Percentiles rank a stretch among this genome's conserved stretches.
These are phyloP conservation scores for Drosophila fulvimacula DNA, from an alignment of 2,888 invertebrate species.

Conservation along the genomic window DNA sequence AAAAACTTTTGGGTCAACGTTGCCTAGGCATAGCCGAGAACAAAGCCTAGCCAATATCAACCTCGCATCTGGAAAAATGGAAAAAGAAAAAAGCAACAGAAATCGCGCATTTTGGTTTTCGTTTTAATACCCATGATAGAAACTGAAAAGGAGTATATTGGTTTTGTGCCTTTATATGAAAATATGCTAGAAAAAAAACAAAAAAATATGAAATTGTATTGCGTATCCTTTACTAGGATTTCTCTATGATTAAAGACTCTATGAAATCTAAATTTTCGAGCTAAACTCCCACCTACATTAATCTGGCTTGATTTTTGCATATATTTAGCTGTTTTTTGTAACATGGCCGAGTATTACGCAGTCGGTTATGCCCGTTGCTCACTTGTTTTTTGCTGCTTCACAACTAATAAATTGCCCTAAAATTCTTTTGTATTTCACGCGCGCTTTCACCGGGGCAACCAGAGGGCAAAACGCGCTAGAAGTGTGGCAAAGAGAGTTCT, in stretches of 20 bases:
- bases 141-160: neutral
- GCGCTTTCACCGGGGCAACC: constrained; percentile 71
- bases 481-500: neutral
- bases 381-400: constrained; percentile 39
- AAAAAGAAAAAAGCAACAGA: constrained; percentile 9
- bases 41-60: constrained; percentile 39
- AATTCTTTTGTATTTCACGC: constrained; percentile 77
- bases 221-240: too few relatives aligned
- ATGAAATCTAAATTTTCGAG: neutral
- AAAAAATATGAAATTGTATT: too few relatives aligned
- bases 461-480: neutral
- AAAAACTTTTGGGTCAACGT: constrained; percentile 31
- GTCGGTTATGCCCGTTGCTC: neutral
- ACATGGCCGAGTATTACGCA: neutral
- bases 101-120: constrained; percentile 52
- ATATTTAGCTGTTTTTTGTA: neutral
- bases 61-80: constrained; percentile 22
- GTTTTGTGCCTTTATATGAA: too few relatives aligned
- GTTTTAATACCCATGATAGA: neutral
- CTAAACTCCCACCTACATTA: neutral
- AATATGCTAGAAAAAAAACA: too few relatives aligned
- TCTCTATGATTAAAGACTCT: neutral
- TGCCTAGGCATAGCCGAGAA: constrained; percentile 29
- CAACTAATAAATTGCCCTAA: constrained; percentile 75
- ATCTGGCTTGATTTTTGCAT: neutral